Conservation (phyloP, 1,140 invertebrate species). For the Pemphigus obesinymphae region DNA sequence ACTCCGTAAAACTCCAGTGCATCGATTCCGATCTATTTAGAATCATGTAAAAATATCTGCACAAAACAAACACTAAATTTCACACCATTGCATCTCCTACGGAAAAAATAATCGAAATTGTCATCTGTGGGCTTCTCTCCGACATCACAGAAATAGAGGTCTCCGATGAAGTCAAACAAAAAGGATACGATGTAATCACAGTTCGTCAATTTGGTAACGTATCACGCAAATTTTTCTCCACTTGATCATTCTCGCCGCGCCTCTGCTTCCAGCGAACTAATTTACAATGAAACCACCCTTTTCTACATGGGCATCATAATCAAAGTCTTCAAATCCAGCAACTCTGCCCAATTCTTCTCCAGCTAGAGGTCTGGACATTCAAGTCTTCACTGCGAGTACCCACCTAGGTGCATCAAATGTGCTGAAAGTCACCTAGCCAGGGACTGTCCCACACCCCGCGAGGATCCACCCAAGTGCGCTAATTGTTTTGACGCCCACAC, state of each 20-base stretch:
- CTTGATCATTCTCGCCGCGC: background rate
- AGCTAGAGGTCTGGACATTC: no score
- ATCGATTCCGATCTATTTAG: no score
- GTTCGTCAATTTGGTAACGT: background rate
- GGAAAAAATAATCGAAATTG: background rate
- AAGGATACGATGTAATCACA: background rate
- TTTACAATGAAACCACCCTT: background rate
- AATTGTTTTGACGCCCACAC: background rate
- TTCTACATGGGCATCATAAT: slow-evolving; percentile 4
- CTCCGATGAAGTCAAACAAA: background rate
- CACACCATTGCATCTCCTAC: background rate
- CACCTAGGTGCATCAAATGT: background rate
- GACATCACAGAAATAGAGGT: background rate
- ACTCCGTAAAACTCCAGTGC: no score
- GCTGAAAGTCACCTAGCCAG: background rate
- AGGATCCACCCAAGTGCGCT: background rate
- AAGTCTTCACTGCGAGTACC: background rate
- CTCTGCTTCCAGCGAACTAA: background rate
- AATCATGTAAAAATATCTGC: no score
- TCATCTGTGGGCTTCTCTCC: background rate
- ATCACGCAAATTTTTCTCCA: background rate
- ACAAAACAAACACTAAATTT: background rate
- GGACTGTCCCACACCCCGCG: background rate
- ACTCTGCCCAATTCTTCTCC: background rate
- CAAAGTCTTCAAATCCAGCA: background rate